Evolutionary conservation across 2,797 vertebrate genomes (phyloP), one percentile per base, ranked within the genome.

Genomic region (Crenuchus spilurus): DNA sequence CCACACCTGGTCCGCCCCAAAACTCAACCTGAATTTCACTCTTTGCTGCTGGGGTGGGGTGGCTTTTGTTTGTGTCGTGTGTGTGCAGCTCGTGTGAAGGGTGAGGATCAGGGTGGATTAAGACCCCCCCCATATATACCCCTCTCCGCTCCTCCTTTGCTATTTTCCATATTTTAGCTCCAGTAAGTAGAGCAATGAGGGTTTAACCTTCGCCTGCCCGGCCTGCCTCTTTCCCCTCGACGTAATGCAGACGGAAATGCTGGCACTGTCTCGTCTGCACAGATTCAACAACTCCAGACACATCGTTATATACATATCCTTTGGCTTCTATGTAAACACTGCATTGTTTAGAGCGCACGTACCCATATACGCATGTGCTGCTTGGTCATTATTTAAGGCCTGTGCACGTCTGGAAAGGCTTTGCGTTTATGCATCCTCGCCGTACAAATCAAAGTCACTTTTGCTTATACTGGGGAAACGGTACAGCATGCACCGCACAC

Each of bases 131-230:
- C 39, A 41, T 35, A 35, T 8, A 74, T 26, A 65, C 54, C 37
- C 46, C 49, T 16, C 73, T 58, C 72, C 33, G 41, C 57, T 80
- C 81, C 80, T 66, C 74, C 24, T 31, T 18, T 77, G 8, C 77
- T 74, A 24, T 75, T 80, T 79, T 78, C 66, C 70, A 74, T 76
- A 82, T 76, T 78, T 75, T 72, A 73, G 71, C 80, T 82, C 46
- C 72, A 78, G 78, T 79, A 92, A 89, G 69, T 91, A 68, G 88
- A 90, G 88, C 87, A 88, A 82, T 78, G 77, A 55, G 64, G 70
- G 89, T 87, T 92, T 92, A 91, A 86, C 74, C 82, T 76, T 72
- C 68, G 30, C 70, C 73, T 66, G 70, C 79, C 39, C 48, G 1
- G 22, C 44, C 16, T 2, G 10, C 68, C 68, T 54, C 35, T 52